phyloP scores from a whole-genome alignment of 2,888 invertebrate genomes.

The Drosophila buzzatii region DNA sequence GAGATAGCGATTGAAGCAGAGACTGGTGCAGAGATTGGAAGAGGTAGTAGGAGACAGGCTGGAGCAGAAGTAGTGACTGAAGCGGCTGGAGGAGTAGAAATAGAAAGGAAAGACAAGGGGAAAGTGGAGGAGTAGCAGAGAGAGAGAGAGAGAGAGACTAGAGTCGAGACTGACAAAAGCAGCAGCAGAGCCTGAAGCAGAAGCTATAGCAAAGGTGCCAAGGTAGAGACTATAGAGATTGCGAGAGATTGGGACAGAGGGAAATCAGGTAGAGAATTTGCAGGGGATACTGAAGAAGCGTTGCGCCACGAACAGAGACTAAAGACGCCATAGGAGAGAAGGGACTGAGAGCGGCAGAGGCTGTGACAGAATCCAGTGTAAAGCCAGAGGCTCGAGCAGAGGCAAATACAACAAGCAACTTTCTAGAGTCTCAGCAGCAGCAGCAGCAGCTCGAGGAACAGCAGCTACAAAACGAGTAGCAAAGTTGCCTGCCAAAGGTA shows the following conservation, averaged over 20 bases:
- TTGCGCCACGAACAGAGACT: background rate
- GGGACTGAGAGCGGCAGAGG: background rate
- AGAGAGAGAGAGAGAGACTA: background rate
- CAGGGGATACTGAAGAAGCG: background rate
- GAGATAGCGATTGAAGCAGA: background rate
- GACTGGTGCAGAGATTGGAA: background rate
- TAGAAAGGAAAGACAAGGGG: background rate
- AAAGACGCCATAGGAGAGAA: too few species aligned
- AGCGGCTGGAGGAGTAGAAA: too few species aligned
- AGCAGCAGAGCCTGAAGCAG: background rate
- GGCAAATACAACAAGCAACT: conserved; percentile 12
- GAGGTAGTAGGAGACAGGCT: background rate
- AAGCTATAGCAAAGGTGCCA: background rate
- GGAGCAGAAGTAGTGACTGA: background rate
- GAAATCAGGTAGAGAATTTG: background rate
- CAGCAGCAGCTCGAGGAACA: background rate
- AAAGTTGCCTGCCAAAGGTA: conserved; percentile 75
- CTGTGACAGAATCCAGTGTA: background rate
- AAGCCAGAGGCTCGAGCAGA: conserved; percentile 17
- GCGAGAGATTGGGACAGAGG: background rate
- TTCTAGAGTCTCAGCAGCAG: conserved; percentile 23
- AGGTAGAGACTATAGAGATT: background rate
- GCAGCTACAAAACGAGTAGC: conserved; percentile 76
- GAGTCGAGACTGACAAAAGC: background rate
- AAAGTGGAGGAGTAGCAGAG: background rate